These are phyloP conservation scores for Anseranas semipalmata DNA, from an alignment of 2,113 vertebrate species.

Conservation along the genomic window DNA sequence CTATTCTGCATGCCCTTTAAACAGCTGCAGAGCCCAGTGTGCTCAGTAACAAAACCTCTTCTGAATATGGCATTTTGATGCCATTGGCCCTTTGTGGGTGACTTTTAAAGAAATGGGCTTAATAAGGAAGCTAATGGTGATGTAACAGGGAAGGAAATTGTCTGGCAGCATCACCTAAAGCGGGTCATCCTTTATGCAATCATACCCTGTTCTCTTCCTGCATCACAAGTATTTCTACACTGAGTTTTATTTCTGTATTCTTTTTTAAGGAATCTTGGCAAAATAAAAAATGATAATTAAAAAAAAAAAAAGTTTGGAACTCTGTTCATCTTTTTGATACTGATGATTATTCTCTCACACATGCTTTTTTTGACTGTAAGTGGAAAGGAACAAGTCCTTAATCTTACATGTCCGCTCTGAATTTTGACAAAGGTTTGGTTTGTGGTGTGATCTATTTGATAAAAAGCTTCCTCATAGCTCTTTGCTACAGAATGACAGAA, in stretches of 20 bases:
- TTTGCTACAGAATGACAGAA: not conserved
- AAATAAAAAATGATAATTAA: not conserved
- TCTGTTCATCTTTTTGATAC: not conserved
- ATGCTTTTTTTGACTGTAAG: not conserved
- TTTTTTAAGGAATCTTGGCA: not conserved
- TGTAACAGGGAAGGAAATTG: not conserved
- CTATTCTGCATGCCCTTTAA: rapidly evolving
- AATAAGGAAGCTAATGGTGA: not conserved
- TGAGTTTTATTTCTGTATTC: not conserved
- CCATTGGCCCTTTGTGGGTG: not conserved
- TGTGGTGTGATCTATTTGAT: not conserved
- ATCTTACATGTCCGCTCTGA: not conserved
- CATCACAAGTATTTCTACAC: not conserved
- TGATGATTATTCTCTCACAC: not conserved
- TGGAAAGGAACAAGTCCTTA: not conserved
- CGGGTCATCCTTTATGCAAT: not conserved
- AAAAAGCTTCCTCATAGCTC: not conserved
- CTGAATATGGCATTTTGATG: not conserved
- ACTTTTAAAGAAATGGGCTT: not conserved
- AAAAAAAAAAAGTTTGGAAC: not conserved
- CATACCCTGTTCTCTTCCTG: not conserved
- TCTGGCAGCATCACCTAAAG: not conserved
- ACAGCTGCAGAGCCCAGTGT: not conserved
- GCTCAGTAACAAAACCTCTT: not conserved
- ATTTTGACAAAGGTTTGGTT: not conserved